Base-by-base conservation (phyloP, 2,888 invertebrate genomes). In the Phyllotreta cruciferae region DNA sequence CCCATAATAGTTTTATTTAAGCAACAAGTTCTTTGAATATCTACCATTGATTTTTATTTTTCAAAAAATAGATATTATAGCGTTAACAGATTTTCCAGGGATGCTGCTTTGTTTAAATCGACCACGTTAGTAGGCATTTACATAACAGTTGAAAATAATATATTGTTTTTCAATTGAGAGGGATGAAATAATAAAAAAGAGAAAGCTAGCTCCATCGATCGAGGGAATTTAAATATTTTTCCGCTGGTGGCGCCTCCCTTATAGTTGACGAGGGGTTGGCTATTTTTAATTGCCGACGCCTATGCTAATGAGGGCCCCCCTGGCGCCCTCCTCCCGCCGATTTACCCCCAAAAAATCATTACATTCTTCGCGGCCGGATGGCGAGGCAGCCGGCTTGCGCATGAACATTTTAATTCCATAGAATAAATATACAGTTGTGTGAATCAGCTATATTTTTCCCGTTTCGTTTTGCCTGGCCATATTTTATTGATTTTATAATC, bases 301-400 rank as follows among this genome's bases (percentile, higher is more conserved):
- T 75, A 77, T 76, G 78, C 77, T 77, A 78, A 78, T 78, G 78
- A 78, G 78, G 79, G 66, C 76, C 80, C 82, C 80, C 78, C 84
- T 80, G 52, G 61, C 83, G 83, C 67, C 69, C 73, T 73, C 68
- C 73, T 75, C 56, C 67, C 71, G 66, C 78, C 77, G 88, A 88
- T 88, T 88, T 89, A 87, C 88, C 88, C 88, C 89, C 90, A 90
- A 90, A 90, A 90, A 90, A 90, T 90, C 90, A 90, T 90, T 90
- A 90, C 89, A 89, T 89, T 84, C 84, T 85, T 85, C 84, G 87
- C 86, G 87, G 83, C 82, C 81, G 82, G 82, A 82, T 66, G 65
- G 61, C 57, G 82, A 86, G 86, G 86, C 86, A 86, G 86, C 70
- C 70, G 71, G 72, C 71, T 70, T 71, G 75, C 81, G 81, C 81